Base-by-base conservation (phyloP, 1,140 invertebrate species). In the Sarcophaga peregrina region DNA sequence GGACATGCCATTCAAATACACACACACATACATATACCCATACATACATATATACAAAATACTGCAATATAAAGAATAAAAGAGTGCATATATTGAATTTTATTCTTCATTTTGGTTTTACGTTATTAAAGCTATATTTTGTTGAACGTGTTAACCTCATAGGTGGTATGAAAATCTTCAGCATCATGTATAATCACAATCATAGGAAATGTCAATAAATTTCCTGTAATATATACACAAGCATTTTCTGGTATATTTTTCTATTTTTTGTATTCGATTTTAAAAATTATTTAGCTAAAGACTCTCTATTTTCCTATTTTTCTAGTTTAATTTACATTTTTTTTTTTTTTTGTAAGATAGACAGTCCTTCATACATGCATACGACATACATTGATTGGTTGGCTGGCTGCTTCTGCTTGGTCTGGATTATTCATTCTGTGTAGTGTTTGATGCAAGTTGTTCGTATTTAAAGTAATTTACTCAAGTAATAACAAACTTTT, bases 401-500 rank as follows among this genome's bases (percentile, higher is more conserved):
- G 25, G 25, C 25, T 37, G 25, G 25, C 25, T 37, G 25, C 25
- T 37, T 37, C 25, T 37, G 25, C 25, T 37, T 37, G 25, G 25
- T 37, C 25, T 37, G 4, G 25, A 37, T 37, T 37, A 37, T 37
- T 37, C 25, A n/a, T 68, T 20, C 7, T 68, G n/a, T 68, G 5
- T 25, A 20, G 62, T 68, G 10, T n/a, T 68, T 68, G 17, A 9
- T 68, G 17, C 62, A 68, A 68, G 62, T 68, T 25, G 62, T 68
- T 25, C 48, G 47, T 52, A 78, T 47, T 78, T 20, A 11, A 52
- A 78, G 62, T 78, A 78, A 78, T 78, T 78, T 78, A 50, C 25
- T 78, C 75, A 78, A 78, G 75, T 78, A 78, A 78, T 78, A 50
- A 78, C 75, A 78, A 78, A 78, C 75, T 78, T 78, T 78, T 78